Percentiles rank a stretch among this genome's conserved stretches.
Conservation (phyloP, 2,888 invertebrate species). For the Athetis lepigone region DNA sequence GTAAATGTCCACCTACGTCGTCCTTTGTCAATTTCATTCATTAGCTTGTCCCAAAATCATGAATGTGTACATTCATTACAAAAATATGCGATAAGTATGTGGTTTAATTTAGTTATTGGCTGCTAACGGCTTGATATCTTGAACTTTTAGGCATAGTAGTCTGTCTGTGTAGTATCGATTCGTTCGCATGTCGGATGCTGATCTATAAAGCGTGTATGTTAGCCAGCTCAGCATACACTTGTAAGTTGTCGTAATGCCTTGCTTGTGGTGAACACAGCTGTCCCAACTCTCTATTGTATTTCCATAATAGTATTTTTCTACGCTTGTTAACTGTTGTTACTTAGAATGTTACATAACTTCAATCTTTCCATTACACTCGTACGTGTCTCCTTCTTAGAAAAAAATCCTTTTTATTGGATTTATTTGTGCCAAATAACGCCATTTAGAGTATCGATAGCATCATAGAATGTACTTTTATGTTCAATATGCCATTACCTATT, state of each 20-base stretch:
- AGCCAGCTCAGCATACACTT: constrained; percentile 76
- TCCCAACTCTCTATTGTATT: constrained; percentile 56
- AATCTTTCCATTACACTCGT: constrained; percentile 44
- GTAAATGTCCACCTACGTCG: constrained; percentile 36
- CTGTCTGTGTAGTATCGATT: background rate
- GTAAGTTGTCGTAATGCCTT: constrained; percentile 64
- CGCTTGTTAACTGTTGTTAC: constrained; percentile 73
- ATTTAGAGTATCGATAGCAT: constrained; percentile 44
- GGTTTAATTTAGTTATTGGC: constrained; percentile 17
- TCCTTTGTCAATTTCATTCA: constrained; percentile 47
- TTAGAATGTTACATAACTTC: constrained; percentile 60
- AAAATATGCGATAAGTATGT: constrained; percentile 9
- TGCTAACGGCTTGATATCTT: constrained; percentile 3
- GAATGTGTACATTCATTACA: constrained; percentile 15
- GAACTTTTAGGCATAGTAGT: background rate
- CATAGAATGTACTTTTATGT: constrained; percentile 35
- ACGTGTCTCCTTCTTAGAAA: constrained; percentile 48
- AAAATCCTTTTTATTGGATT: constrained; percentile 36
- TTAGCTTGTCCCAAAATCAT: constrained; percentile 34
- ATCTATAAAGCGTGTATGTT: constrained; percentile 66
- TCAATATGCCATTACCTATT: constrained; percentile 53
- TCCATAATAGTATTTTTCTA: constrained; percentile 75
- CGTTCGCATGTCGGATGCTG: constrained; percentile 11
- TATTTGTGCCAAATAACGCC: constrained; percentile 62
- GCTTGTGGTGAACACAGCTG: constrained; percentile 62